Evolutionary conservation across 2,888 invertebrate species (phyloP), one percentile per base, ranked within the genome.

Genomic region (Caenorhabditis sp.): DNA sequence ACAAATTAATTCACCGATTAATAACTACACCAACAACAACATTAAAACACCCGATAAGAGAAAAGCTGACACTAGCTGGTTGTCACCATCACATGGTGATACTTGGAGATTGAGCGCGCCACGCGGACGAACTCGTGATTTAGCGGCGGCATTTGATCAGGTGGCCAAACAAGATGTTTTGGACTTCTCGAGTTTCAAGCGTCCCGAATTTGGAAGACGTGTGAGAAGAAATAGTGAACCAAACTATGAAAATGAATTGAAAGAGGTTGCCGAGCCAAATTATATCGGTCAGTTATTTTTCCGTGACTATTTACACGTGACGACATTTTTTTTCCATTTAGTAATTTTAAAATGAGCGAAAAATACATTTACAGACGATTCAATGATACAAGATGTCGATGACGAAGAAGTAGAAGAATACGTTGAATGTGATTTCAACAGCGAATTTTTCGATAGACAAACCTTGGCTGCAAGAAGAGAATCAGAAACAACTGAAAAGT

Each of bases 1-100:
- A 23, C 21, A 51, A 23, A 51, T 21, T 6, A 23, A 51, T 21
- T 21, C 23, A 10, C n/a, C n/a, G n/a, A n/a, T n/a, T n/a, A n/a
- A n/a, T n/a, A n/a, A n/a, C n/a, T n/a, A n/a, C n/a, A 26, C 55
- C 12, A 55, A 10, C 3, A 26, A 21, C 17, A 55, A 55, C n/a
- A 24, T 50, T 6, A 55, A n/a, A 43, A 67, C 72, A 14, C 72
- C 72, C 19, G 58, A 60, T 8, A 67, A 65, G 54, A 63, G 63
- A 54, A 68, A 65, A 24, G 65, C 73, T 12, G 73, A 73, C 23
- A 73, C 54, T 3, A 73, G 65, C 31, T 73, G 68, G 68, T 65
- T 53, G 65, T 73, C 73, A 12, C 73, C 73, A 51, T 68, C 62
- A 17, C 62, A 14, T 23, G 62, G 54, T 23, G 62, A 53, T 36